phyloP scores from a whole-genome alignment of 2,888 invertebrate species.

The Leptopterna dolabrata region DNA sequence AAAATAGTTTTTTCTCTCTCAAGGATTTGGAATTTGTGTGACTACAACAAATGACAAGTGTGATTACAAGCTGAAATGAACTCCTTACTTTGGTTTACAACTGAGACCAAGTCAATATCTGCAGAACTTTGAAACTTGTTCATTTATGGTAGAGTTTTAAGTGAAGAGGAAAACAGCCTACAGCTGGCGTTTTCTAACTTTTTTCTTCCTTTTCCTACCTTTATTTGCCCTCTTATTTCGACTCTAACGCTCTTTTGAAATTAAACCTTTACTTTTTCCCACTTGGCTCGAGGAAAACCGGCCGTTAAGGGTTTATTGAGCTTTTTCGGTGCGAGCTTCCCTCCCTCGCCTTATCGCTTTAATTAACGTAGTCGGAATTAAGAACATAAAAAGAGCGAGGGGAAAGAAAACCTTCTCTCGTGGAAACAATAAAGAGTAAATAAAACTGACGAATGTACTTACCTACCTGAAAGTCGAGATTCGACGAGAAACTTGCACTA shows the following conservation, averaged over 20 bases:
- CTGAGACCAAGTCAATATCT: neutral
- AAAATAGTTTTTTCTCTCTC: too few species aligned
- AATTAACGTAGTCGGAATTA: constrained; percentile 14
- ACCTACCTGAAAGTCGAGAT: too few species aligned
- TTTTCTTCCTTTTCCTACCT: neutral
- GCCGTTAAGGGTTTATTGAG: neutral
- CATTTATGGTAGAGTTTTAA: neutral
- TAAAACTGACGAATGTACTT: neutral
- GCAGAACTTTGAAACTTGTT: neutral
- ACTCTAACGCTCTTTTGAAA: neutral
- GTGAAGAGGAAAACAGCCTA: neutral
- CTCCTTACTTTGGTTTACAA: neutral
- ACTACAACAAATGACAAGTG: too few species aligned
- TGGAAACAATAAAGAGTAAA: neutral
- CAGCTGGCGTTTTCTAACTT: neutral
- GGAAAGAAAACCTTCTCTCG: neutral
- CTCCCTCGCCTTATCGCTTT: constrained; percentile 1
- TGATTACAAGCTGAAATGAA: too few species aligned
- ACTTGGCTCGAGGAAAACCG: neutral
- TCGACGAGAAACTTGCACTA: too few species aligned
- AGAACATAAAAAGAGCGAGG: neutral
- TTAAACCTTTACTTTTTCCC: neutral
- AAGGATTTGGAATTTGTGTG: too few species aligned
- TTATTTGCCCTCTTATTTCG: neutral
- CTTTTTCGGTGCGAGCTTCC: neutral